Evolutionary conservation across 2,888 invertebrate species (phyloP).

Genomic region (Metacarcinus magister): DNA sequence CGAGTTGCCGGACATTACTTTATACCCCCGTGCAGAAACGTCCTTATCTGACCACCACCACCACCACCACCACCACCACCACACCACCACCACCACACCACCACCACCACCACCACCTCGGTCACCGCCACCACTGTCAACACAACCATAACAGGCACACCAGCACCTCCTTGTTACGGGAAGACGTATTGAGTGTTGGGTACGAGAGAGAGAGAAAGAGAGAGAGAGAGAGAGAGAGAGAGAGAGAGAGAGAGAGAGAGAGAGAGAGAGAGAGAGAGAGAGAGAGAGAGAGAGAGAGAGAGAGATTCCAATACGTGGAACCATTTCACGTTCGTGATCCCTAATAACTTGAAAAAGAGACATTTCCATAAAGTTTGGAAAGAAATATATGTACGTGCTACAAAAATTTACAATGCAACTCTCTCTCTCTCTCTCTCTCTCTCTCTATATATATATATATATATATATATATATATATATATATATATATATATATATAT

Average conservation of each 20-base stretch:
- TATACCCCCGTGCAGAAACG: not conserved
- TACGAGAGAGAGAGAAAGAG: not conserved
- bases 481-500: too few species aligned
- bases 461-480: not conserved
- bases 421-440: not conserved
- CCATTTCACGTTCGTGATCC: not conserved
- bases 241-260: constrained; percentile 48
- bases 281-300: constrained; percentile 45
- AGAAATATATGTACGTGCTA: not conserved
- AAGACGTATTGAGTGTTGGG: not conserved
- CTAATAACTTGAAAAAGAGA: not conserved
- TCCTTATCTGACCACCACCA: not conserved
- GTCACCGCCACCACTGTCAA: too few species aligned
- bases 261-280: constrained; percentile 48
- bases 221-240: constrained; percentile 36
- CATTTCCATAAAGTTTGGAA: not conserved
- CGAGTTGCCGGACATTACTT: not conserved
- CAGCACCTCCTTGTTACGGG: too few species aligned
- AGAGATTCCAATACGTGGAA: not conserved
- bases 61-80: not conserved
- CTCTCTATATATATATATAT: not conserved
- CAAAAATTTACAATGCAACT: not conserved
- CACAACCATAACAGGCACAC: not conserved
- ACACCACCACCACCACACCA: too few species aligned
- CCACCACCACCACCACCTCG: too few species aligned